These are phyloP conservation scores for Poecilia wingei DNA, from an alignment of 2,797 vertebrate genomes.

Conservation along the genomic window DNA sequence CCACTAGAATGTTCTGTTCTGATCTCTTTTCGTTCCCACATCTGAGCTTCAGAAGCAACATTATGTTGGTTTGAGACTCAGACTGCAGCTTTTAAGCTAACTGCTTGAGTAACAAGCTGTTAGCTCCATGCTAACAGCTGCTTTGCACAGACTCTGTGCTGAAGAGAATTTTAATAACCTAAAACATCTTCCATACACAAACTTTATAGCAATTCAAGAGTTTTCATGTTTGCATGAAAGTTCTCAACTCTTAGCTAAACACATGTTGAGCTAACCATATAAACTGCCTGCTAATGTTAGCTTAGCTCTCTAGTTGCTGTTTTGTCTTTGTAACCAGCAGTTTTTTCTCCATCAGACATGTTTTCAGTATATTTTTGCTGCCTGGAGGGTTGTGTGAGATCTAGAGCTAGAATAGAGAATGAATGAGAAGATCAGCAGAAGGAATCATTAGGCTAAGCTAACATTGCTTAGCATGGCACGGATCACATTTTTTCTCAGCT, in stretches of 20 bases:
- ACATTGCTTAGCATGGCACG: not conserved
- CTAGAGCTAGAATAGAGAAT: not conserved
- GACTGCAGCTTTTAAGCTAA: not conserved
- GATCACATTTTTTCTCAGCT: not conserved
- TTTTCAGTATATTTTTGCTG: not conserved
- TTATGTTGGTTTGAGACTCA: not conserved
- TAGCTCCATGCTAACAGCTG: not conserved
- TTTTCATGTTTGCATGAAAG: not conserved
- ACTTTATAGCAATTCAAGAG: not conserved
- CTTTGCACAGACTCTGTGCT: not conserved
- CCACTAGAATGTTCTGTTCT: not conserved
- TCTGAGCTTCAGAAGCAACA: not conserved
- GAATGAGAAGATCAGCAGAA: not conserved
- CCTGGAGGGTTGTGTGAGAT: not conserved
- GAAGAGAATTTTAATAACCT: not conserved
- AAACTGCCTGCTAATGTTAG: not conserved
- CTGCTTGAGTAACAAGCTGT: not conserved
- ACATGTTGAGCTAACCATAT: not conserved
- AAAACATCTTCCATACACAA: not conserved
- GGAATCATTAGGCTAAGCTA: not conserved
- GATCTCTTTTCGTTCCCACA: not conserved
- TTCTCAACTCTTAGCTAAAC: not conserved
- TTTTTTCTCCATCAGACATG: not conserved
- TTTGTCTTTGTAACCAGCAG: not conserved
- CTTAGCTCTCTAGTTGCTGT: not conserved